Evolutionary conservation across 2,888 invertebrate genomes (phyloP).

Genomic region (Sinopyrophorus schimmeli): DNA sequence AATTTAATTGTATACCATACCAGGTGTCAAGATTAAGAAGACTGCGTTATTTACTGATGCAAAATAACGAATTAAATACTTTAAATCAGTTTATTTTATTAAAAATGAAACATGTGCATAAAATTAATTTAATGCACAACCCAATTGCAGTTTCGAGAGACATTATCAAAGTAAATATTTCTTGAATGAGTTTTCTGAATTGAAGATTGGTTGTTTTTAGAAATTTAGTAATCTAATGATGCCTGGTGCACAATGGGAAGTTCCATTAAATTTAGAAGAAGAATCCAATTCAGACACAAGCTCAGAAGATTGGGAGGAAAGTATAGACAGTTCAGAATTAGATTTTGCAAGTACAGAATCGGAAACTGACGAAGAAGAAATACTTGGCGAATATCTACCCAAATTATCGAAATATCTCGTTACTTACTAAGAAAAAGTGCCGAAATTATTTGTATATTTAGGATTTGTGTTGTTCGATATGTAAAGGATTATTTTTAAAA

Average conservation of each 20-base stretch:
- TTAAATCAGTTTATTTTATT: conserved; percentile 42
- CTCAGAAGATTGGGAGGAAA: conserved; percentile 50
- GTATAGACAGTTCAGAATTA: conserved; percentile 50
- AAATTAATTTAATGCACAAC: conserved; percentile 50
- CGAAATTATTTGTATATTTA: too few relatives aligned
- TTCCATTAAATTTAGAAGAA: conserved; percentile 16
- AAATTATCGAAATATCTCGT: conserved; percentile 49
- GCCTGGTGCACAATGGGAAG: conserved; percentile 37
- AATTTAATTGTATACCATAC: conserved; percentile 59
- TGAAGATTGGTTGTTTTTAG: conserved; percentile 3
- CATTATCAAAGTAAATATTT: conserved; percentile 37
- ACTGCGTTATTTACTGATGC: conserved; percentile 45
- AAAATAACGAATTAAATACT: conserved; percentile 46
- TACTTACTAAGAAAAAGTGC: conserved; percentile 35
- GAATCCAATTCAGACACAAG: conserved; percentile 43
- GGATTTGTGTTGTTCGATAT: too few relatives aligned
- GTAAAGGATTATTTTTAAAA: too few relatives aligned
- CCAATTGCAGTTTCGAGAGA: conserved; percentile 40
- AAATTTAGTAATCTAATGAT: conserved; percentile 42
- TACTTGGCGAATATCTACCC: conserved; percentile 43
- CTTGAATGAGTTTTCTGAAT: neutral
- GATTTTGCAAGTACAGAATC: conserved; percentile 47
- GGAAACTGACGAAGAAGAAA: conserved; percentile 46
- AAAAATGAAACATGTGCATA: conserved; percentile 43
- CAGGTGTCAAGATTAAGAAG: conserved; percentile 44